Evolutionary conservation across 2,113 vertebrate species (phyloP).

Genomic region (Solea solea): DNA sequence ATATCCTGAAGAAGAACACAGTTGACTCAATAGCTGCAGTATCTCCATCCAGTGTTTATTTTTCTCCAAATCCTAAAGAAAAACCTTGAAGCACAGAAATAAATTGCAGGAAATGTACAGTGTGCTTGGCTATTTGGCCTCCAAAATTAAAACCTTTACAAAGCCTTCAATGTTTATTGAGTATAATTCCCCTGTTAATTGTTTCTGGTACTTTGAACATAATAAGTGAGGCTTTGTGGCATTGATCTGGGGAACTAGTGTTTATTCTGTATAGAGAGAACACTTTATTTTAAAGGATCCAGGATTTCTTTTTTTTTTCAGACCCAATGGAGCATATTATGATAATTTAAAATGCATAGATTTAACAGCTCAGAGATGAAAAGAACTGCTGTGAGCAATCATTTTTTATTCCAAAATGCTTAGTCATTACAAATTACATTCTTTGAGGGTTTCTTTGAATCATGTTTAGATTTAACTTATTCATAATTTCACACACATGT

Average conservation of each 20-base stretch:
- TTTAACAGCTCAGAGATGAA: background rate
- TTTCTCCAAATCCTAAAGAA: background rate
- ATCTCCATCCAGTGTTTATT: constrained; percentile 11
- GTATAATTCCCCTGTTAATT: background rate
- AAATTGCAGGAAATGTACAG: background rate
- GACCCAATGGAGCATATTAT: no score
- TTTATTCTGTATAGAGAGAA: background rate
- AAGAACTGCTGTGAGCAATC: background rate
- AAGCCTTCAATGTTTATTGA: background rate
- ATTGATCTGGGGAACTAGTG: background rate
- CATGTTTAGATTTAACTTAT: no score
- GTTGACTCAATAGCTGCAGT: constrained; percentile 6
- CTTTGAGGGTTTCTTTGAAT: no score
- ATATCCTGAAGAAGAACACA: constrained; percentile 20
- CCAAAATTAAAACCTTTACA: no score
- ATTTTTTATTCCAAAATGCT: background rate
- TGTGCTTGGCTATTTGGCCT: background rate
- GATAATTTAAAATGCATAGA: background rate
- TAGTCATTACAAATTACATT: no score
- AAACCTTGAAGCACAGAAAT: background rate
- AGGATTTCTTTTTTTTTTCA: background rate
- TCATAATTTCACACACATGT: no score
- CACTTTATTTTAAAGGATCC: no score
- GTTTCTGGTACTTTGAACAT: background rate
- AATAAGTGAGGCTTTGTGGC: background rate